Conservation (phyloP, 1,140 invertebrate genomes). For the Yoshiicerus persimilis region DNA sequence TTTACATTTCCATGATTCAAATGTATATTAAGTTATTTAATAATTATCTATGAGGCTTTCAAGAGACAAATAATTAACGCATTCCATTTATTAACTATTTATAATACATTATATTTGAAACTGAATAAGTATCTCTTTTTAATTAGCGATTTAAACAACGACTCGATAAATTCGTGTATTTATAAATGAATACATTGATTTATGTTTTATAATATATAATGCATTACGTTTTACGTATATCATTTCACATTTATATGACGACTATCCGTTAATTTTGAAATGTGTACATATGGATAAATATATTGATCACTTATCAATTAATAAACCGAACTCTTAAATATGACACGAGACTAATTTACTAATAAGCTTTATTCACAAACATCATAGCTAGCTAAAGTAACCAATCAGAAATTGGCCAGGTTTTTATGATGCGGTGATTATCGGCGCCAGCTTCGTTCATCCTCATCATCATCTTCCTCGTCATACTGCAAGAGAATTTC, state of each 20-base stretch:
- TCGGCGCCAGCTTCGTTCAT: conserved; percentile 61
- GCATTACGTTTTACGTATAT: neutral
- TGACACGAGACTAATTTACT: neutral
- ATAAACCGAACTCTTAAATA: neutral
- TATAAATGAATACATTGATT: no score
- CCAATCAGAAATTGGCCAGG: neutral
- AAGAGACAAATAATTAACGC: neutral
- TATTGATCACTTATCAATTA: neutral
- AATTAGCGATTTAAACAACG: no score
- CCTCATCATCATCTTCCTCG: conserved; percentile 64
- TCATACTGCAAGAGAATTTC: conserved; percentile 56
- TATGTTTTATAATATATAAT: neutral
- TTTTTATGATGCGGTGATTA: neutral
- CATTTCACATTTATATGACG: neutral
- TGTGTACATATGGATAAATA: neutral
- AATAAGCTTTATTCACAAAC: neutral
- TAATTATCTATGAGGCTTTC: neutral
- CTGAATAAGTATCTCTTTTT: neutral
- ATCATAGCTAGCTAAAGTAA: neutral
- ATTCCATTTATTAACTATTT: no score
- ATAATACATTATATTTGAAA: neutral
- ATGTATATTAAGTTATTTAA: neutral
- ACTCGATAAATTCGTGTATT: no score
- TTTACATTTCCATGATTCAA: neutral
- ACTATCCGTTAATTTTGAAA: neutral